Base-by-base conservation (phyloP, 2,888 invertebrate genomes). In the Hesperia comma region DNA sequence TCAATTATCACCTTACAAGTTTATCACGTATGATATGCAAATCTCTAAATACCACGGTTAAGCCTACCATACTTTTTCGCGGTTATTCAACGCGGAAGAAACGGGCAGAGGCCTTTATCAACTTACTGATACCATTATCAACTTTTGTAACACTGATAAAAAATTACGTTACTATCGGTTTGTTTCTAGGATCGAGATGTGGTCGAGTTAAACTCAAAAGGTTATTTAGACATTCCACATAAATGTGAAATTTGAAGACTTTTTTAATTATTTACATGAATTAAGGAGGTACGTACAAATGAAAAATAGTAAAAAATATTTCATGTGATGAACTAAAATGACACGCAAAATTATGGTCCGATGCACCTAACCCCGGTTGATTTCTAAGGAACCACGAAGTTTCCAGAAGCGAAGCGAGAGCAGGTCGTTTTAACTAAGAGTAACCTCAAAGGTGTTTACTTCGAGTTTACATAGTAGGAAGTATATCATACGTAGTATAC, bases 11-110 rank as follows among this genome's bases (percentile, higher is more conserved):
- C 26, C 26, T 2, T 26, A 26, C 26, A 2, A 26, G 5, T 5
- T 4, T 26, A 26, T 26, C 26, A 26, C 26, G 26, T 5, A 26
- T 26, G 5, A 26, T 26, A 26, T 14, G 19, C 6, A 40, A 56
- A 19, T 15, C 40, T 37, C 17, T 33, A 33, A 40, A 56, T 14
- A 37, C 32, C 43, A 15, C 46, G 1, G 37, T 37, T 37, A 60
- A 57, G 41, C 32, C 46, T 58, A 53, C 49, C 12, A 41, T 46
- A 21, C 37, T 37, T 54, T n/a, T 62, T 63, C 17, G 61, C 61
- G 61, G 61, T 56, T 56, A 21, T 63, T 56, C 51, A 68, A 68
- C 63, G 60, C 68, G 68, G 68, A 68, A 68, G 68, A 60, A 37
- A 49, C 17, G 32, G 54, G 43, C 21, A 46, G 21, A 19, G 14